Evolutionary conservation across 2,113 vertebrate species (phyloP).

Genomic region (Aldabrachelys gigantea): DNA sequence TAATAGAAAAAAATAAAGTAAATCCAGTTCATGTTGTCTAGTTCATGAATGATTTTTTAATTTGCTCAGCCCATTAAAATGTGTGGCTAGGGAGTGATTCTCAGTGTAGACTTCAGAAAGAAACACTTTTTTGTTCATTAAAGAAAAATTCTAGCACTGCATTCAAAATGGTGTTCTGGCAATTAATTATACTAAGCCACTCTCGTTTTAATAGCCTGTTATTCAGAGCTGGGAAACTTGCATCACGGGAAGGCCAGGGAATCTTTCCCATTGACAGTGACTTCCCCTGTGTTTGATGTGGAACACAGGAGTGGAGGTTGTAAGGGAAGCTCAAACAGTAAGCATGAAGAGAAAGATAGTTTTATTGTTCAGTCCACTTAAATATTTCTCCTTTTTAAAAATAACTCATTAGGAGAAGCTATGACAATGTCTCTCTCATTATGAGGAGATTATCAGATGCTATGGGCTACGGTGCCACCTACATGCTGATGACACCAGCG

Average conservation of each 20-base stretch:
- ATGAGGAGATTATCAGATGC: background rate
- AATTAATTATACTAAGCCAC: background rate
- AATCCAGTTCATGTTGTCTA: background rate
- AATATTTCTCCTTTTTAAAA: background rate
- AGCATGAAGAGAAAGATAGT: background rate
- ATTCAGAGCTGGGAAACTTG: slow-evolving; percentile 26
- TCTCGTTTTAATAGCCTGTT: slow-evolving; percentile 26
- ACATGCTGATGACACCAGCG: background rate
- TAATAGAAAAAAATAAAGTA: background rate
- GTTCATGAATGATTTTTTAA: background rate
- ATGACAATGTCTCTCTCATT: background rate
- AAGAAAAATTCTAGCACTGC: slow-evolving; percentile 29
- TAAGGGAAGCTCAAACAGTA: background rate
- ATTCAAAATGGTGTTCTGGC: background rate
- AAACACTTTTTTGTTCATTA: background rate
- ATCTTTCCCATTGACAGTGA: background rate
- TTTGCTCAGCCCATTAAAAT: background rate
- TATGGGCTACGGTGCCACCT: background rate
- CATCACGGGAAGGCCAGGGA: background rate
- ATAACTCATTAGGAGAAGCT: background rate
- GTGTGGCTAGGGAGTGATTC: background rate
- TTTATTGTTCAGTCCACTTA: background rate
- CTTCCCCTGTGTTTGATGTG: background rate
- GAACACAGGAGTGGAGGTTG: background rate
- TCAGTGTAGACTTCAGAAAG: background rate